These are phyloP conservation scores for Empidonax alnorum DNA, from an alignment of 2,113 vertebrate species.

Conservation along the genomic window DNA sequence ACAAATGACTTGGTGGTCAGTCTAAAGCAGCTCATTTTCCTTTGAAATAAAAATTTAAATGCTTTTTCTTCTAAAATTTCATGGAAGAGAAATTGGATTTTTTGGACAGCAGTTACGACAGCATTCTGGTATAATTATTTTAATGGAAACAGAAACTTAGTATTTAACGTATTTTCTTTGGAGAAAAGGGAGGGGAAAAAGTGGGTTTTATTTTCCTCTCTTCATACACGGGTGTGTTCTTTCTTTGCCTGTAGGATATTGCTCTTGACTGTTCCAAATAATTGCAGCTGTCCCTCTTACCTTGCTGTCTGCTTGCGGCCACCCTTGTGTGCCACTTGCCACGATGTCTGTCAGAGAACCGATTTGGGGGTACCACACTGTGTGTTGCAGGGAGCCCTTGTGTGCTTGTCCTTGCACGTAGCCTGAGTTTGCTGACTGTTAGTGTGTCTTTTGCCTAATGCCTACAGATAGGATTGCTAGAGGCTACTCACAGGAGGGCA, in stretches of 20 bases:
- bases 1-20: neutral
- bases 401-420: neutral
- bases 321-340: neutral
- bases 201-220: neutral
- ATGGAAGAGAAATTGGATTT: rapidly evolving
- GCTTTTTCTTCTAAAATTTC: neutral
- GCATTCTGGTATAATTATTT: neutral
- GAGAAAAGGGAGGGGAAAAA: rapidly evolving
- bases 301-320: neutral
- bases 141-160: neutral
- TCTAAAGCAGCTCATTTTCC: neutral
- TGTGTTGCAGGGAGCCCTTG: neutral
- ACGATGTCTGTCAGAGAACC: neutral
- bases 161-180: neutral
- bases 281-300: neutral
- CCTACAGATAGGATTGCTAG: neutral
- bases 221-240: rapidly evolving
- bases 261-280: neutral
- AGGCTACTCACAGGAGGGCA: neutral
- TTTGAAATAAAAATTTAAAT: neutral
- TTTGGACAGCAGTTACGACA: neutral
- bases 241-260: neutral
- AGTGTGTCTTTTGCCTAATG: neutral
- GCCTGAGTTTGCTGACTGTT: neutral
- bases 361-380: neutral